Evolutionary conservation across 2,113 vertebrate species (phyloP).

Genomic region (Oxyruncus cristatus): DNA sequence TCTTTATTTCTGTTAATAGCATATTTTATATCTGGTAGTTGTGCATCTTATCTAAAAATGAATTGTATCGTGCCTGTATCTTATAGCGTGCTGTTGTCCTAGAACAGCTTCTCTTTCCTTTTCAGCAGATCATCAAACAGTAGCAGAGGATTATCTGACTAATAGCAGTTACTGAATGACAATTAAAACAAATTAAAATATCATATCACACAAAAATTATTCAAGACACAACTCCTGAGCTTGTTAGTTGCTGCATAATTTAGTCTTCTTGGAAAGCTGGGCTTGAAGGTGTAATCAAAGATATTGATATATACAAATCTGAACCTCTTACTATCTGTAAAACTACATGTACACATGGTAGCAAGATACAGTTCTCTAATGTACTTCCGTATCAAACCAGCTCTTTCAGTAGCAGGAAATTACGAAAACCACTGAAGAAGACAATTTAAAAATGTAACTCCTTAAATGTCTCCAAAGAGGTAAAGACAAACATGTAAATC

Average conservation of each 20-base stretch:
- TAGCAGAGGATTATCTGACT: neutral
- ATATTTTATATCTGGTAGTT: neutral
- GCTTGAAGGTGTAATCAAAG: neutral
- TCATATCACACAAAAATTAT: neutral
- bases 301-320: neutral
- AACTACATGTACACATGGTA: neutral
- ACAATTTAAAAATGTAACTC: conserved; percentile 45
- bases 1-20: neutral
- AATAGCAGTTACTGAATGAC: neutral
- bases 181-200: conserved; percentile 7
- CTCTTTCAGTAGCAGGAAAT: conserved; percentile 14
- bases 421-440: conserved; percentile 42
- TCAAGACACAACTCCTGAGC: neutral
- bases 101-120: neutral
- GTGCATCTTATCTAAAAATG: neutral
- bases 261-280: conserved; percentile 17
- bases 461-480: conserved; percentile 56
- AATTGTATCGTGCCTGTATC: neutral
- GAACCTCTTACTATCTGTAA: neutral
- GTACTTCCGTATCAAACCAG: neutral
- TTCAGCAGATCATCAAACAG: neutral
- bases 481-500: conserved; percentile 65
- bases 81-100: neutral
- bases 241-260: neutral
- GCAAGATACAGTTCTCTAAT: neutral